Base-by-base conservation (phyloP, 2,888 invertebrate genomes). In the Ophraella communa region DNA sequence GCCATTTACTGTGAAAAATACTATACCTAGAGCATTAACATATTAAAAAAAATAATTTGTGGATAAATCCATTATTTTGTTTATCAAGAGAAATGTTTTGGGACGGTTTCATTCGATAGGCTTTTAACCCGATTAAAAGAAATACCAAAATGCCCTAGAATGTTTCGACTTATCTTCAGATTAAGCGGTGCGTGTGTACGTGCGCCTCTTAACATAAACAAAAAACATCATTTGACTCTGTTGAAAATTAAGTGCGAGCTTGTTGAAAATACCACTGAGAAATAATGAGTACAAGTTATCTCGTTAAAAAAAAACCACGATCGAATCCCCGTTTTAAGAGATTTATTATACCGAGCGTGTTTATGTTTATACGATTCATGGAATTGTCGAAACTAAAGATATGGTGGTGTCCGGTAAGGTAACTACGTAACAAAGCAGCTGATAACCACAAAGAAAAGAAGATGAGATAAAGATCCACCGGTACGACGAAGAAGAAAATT, bases 221-320 rank as follows among this genome's bases (percentile, higher is more conserved):
- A 65, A 65, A 62, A 65, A 65, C 58, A 65, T 49, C 49, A 24
- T 54, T 62, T 62, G 58, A 62, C 53, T 65, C 52, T 64, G 64
- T 65, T 49, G 56, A 27, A 68, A 66, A 68, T 68, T 66, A 24
- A 68, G 64, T 58, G 61, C 14, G 39, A 53, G 62, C 55, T 65
- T 45, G 61, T 64, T 55, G 64, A 62, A 68, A 59, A 62, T 62
- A 60, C 30, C 49, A 45, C 60, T n/a, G 21, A 62, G 59, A 68
- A 68, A 68, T 67, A 67, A 67, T 60, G 64, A 65, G 62, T 57
- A 66, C 65, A 64, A 56, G 64, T 55, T 57, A 68, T 66, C 66
- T 66, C 66, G 61, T 68, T 66, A 66, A 64, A 62, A 60, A n/a
- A 56, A 51, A 49, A 62, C 58, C 66, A 60, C 60, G 53, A 51